phyloP scores from a whole-genome alignment of 2,797 vertebrate genomes.

The Crenuchus spilurus region DNA sequence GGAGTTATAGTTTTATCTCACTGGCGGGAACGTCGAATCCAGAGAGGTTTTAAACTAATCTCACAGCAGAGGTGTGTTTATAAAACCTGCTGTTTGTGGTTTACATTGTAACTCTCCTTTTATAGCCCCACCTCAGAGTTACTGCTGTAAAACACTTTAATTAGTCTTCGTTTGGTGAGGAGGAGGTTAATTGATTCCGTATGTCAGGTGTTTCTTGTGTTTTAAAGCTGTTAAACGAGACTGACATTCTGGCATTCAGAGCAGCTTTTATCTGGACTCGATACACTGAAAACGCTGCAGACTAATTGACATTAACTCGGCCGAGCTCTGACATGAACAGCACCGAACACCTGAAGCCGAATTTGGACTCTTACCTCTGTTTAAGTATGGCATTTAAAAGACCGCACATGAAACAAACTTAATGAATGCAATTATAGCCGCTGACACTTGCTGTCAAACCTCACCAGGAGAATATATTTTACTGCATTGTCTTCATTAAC shows the following conservation, averaged over 20 bases:
- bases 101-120: background rate
- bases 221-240: constrained; percentile 17
- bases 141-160: background rate
- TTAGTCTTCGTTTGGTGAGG: background rate
- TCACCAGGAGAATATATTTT: background rate
- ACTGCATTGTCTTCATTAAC: background rate
- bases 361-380: background rate
- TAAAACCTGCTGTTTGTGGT: too few species aligned
- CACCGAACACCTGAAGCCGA: constrained; percentile 34
- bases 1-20: too few species aligned
- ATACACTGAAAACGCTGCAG: constrained; percentile 12
- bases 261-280: constrained; percentile 38
- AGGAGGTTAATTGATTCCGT: background rate
- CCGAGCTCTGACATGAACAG: constrained; percentile 31
- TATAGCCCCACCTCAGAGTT: background rate
- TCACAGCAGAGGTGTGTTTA: too few species aligned
- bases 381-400: background rate
- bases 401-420: background rate
- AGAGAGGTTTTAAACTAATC: too few species aligned
- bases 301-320: constrained; percentile 49
- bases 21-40: too few species aligned
- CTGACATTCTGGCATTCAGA: constrained; percentile 36
- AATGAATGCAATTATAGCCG: background rate
- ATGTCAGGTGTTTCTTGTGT: background rate
- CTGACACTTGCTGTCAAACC: background rate